Evolutionary conservation across 2,113 vertebrate species (phyloP).

Genomic region (Ochotona princeps): DNA sequence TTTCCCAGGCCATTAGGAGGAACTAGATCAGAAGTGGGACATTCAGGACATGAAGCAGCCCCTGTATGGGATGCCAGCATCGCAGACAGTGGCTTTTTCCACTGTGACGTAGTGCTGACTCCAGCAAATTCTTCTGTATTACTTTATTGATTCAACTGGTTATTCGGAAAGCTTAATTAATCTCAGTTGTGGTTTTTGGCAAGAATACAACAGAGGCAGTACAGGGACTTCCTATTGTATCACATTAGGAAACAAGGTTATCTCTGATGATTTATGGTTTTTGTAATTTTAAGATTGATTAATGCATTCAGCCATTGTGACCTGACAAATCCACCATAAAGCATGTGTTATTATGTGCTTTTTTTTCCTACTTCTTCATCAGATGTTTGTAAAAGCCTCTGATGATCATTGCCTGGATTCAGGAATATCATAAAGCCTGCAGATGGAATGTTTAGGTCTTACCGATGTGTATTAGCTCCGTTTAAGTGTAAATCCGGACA

Average conservation of each 20-base stretch:
- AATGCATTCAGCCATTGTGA: not conserved
- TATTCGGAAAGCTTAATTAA: not conserved
- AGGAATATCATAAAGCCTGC: not conserved
- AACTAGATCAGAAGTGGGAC: too few relatives aligned
- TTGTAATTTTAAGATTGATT: not conserved
- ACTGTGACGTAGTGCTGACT: too few relatives aligned
- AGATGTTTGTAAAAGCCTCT: not conserved
- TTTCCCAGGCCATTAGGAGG: too few relatives aligned
- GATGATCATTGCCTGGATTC: not conserved
- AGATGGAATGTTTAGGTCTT: not conserved
- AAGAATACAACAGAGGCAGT: not conserved
- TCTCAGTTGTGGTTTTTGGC: conserved; percentile 31
- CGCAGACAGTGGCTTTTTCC: too few relatives aligned
- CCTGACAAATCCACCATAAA: not conserved
- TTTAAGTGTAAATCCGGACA: conserved; percentile 5
- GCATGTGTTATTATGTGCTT: too few relatives aligned
- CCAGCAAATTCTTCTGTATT: too few relatives aligned
- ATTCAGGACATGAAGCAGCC: too few relatives aligned
- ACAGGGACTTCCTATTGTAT: not conserved
- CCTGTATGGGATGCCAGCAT: too few relatives aligned
- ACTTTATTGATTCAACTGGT: not conserved
- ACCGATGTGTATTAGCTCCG: not conserved
- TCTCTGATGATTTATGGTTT: not conserved
- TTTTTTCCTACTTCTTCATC: not conserved
- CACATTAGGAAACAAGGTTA: not conserved